A percentile compares a stretch with the other conserved stretches of the same genome.
Evolutionary conservation across 2,113 vertebrate genomes (phyloP).

Genomic region (Gambusia affinis): DNA sequence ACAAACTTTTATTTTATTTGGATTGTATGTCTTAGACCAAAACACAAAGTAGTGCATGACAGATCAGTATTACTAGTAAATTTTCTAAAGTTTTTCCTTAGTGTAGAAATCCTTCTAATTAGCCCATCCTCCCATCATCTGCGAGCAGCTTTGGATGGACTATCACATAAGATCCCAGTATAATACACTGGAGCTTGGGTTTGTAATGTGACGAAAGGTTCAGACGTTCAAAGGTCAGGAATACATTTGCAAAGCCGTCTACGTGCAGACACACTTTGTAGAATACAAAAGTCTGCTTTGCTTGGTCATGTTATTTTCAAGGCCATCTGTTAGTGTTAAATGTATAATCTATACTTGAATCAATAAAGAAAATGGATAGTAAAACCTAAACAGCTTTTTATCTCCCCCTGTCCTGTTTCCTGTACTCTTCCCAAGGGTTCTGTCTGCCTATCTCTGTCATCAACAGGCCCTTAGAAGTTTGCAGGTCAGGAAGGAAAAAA

Average conservation of each 20-base stretch:
- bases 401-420: slow-evolving; percentile 57
- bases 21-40: background rate
- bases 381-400: slow-evolving; percentile 46
- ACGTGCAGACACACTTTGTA: background rate
- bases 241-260: background rate
- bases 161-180: background rate
- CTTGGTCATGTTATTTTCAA: slow-evolving; percentile 1
- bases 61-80: background rate
- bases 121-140: too few relatives aligned
- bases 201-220: background rate
- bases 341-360: slow-evolving; percentile 2
- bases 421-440: slow-evolving; percentile 53
- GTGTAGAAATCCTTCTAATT: too few relatives aligned
- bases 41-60: background rate
- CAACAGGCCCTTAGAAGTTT: slow-evolving; percentile 50
- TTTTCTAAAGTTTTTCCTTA: background rate
- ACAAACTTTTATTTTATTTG: background rate
- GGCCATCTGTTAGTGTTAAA: background rate
- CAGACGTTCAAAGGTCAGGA: too few relatives aligned
- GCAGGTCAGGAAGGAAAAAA: slow-evolving; percentile 65
- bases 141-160: too few relatives aligned
- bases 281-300: slow-evolving; percentile 6
- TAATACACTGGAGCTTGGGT: background rate
- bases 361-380: slow-evolving; percentile 26
- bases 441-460: slow-evolving; percentile 23